phyloP scores from a whole-genome alignment of 2,797 vertebrate species.

The Schizothorax lantsangensis region DNA sequence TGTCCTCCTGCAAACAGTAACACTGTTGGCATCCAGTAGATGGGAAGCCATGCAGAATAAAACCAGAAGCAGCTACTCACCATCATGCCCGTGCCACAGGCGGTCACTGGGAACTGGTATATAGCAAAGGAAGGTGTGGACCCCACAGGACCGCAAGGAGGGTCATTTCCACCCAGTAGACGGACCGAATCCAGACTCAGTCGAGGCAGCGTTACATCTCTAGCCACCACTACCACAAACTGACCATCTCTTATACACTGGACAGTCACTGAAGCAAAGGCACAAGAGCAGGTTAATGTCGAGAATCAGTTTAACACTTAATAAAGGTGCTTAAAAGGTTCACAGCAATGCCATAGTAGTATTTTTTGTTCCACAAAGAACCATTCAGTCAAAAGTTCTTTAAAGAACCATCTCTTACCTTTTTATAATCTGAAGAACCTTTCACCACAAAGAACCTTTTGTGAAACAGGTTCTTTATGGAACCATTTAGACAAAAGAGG shows the following conservation, averaged over 20 bases:
- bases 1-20: conserved; percentile 63
- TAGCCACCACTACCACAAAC: conserved; percentile 74
- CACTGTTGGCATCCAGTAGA: neutral
- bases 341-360: no score
- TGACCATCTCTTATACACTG: conserved; percentile 66
- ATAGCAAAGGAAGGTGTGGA: neutral
- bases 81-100: conserved; percentile 29
- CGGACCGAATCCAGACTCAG: neutral
- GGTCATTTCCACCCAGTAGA: neutral
- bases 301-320: conserved; percentile 50
- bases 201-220: neutral
- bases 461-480: neutral
- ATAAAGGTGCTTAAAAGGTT: no score
- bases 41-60: neutral
- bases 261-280: conserved; percentile 59
- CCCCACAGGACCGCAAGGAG: neutral
- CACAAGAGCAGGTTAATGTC: conserved; percentile 23
- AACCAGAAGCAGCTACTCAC: conserved; percentile 57
- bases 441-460: neutral
- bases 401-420: no score
- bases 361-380: no score
- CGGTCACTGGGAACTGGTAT: neutral
- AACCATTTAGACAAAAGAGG: neutral
- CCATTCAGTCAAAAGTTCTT: no score
- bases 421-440: no score